Evolutionary conservation across 2,113 vertebrate genomes (phyloP).

Genomic region (Phoenicopterus ruber): DNA sequence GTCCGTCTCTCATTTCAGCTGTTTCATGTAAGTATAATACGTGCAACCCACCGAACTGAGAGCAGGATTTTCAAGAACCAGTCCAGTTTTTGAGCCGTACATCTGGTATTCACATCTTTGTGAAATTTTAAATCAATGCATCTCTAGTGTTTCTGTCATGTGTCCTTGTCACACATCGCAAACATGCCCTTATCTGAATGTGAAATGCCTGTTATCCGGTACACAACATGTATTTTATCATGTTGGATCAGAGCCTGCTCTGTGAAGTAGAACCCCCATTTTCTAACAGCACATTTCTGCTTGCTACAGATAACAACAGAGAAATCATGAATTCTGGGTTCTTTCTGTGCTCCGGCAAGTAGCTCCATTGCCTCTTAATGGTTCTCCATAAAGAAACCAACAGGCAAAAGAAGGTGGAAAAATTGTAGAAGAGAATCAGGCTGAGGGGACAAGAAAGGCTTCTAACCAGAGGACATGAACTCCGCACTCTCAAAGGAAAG

Average conservation of each 20-base stretch:
- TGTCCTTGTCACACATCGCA: slow-evolving; percentile 38
- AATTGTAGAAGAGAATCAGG: neutral
- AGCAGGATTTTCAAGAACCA: neutral
- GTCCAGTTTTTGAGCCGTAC: neutral
- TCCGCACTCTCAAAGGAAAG: neutral
- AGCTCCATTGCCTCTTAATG: slow-evolving; percentile 3
- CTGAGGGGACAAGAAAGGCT: neutral
- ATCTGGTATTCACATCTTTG: slow-evolving; percentile 16
- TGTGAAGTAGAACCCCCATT: slow-evolving; percentile 44
- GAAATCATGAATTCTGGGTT: neutral
- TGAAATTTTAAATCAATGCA: slow-evolving; percentile 64
- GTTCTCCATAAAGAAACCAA: slow-evolving; percentile 5
- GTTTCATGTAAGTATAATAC: neutral
- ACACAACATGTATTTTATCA: slow-evolving; percentile 45
- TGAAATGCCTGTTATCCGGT: neutral
- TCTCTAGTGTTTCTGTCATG: slow-evolving; percentile 59
- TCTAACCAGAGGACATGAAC: neutral
- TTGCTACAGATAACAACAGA: slow-evolving; percentile 37
- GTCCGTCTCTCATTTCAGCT: neutral
- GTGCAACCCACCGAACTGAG: neutral
- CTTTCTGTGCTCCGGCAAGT: neutral
- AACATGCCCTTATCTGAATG: slow-evolving; percentile 58
- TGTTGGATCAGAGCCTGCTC: slow-evolving; percentile 33
- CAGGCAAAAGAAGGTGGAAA: neutral
- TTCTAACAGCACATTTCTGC: slow-evolving; percentile 28